A percentile compares a stretch with the other conserved stretches of the same genome.
Conservation (phyloP, 92 coral and sea anemone genomes). For the Palythoa caribaeorum region DNA sequence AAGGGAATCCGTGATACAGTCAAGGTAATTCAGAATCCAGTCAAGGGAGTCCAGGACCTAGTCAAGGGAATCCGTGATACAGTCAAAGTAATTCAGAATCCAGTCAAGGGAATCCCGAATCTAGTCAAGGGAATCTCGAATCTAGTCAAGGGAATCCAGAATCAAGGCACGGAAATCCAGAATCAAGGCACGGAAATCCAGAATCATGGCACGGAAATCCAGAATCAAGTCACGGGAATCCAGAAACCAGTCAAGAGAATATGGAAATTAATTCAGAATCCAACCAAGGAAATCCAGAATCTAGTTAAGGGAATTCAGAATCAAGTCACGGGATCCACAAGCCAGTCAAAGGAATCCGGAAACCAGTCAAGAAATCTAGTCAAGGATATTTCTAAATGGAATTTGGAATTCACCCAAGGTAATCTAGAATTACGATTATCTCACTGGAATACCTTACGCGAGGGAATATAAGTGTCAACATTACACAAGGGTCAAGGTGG, state of each 20-base stretch:
- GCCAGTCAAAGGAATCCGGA: too few relatives aligned
- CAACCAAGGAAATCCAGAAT: neutral
- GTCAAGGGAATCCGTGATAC: neutral
- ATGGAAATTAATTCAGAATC: too few relatives aligned
- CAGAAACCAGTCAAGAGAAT: too few relatives aligned
- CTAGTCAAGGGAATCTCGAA: neutral
- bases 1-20: neutral
- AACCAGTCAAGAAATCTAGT: neutral
- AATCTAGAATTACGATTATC: neutral
- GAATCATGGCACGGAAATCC: too few relatives aligned
- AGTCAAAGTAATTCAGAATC: neutral
- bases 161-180: neutral
- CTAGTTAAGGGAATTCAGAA: too few relatives aligned
- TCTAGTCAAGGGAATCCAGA: too few relatives aligned
- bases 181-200: too few relatives aligned
- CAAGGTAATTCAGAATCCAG: neutral
- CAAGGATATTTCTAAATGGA: neutral
- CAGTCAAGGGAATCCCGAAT: neutral
- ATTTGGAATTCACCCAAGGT: neutral
- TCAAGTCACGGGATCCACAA: too few relatives aligned
- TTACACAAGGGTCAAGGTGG: neutral
- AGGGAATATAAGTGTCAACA: neutral
- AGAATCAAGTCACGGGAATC: too few relatives aligned
- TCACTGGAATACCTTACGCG: too few relatives aligned
- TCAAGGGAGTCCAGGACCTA: neutral